Evolutionary conservation across 2,113 vertebrate genomes (phyloP).

Genomic region (Pseudolaguvia tuberculata): DNA sequence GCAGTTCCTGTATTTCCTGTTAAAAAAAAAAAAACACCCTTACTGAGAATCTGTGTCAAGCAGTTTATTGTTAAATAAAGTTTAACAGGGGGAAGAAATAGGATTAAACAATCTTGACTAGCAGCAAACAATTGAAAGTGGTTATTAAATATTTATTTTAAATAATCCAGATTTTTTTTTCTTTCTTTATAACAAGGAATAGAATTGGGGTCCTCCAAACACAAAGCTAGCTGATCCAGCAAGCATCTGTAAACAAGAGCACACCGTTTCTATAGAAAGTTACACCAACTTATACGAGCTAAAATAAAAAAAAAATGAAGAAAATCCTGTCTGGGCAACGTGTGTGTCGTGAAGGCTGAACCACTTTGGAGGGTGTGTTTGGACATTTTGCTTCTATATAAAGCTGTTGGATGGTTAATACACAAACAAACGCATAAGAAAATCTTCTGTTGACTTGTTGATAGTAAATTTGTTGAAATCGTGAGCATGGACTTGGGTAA

Average conservation of each 20-base stretch:
- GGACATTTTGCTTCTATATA: constrained; percentile 19
- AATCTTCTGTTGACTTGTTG: not conserved
- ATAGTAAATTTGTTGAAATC: not conserved
- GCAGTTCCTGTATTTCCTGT: too few relatives aligned
- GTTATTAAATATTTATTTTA: too few relatives aligned
- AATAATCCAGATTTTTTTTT: too few relatives aligned
- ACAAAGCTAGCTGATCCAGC: not conserved
- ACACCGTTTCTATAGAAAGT: not conserved
- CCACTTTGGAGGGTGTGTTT: constrained; percentile 4
- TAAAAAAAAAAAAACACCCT: too few relatives aligned
- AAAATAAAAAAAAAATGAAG: not conserved
- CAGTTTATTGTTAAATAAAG: not conserved
- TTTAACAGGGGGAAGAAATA: too few relatives aligned
- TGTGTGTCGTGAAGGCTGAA: not conserved
- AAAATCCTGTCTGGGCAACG: not conserved
- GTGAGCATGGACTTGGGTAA: constrained; percentile 37
- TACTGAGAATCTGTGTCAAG: not conserved
- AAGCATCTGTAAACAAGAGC: not conserved
- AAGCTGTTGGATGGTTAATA: constrained; percentile 9
- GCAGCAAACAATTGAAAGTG: too few relatives aligned
- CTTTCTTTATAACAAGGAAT: too few relatives aligned
- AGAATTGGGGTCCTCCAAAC: too few relatives aligned
- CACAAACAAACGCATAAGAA: not conserved
- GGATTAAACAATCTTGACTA: too few relatives aligned
- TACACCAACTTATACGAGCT: not conserved